A percentile compares a stretch with the other conserved stretches of the same genome.
phyloP scores from a whole-genome alignment of 2,797 vertebrate species.

The Leucoraja ocellata region DNA sequence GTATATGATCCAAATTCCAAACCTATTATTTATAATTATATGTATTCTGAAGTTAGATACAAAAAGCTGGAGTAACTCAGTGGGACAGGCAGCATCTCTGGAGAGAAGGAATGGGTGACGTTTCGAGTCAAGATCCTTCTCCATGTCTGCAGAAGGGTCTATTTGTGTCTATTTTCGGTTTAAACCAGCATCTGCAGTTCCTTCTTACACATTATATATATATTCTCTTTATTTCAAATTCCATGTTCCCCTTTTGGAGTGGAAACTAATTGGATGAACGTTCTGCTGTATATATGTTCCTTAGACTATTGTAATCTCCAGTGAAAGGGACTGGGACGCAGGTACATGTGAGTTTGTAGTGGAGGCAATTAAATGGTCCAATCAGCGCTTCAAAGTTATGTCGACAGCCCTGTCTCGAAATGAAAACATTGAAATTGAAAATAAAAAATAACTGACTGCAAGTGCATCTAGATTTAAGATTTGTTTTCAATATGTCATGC shows the following conservation, averaged over 20 bases:
- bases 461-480: not conserved
- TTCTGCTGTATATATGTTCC: not conserved
- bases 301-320: not conserved
- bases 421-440: not conserved
- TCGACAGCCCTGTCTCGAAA: not conserved
- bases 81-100: no score
- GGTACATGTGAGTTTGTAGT: no score
- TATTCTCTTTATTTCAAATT: not conserved
- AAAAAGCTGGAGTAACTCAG: no score
- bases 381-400: not conserved
- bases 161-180: no score
- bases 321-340: no score
- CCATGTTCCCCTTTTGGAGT: not conserved
- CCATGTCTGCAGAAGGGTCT: no score
- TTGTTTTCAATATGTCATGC: not conserved
- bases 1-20: not conserved
- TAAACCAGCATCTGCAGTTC: no score
- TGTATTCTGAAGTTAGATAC: no score
- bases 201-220: no score
- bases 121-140: no score
- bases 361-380: not conserved
- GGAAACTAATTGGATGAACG: no score
- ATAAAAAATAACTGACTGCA: not conserved
- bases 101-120: no score
- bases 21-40: not conserved